Evolutionary conservation across 2,797 vertebrate genomes (phyloP), one percentile per base, ranked within the genome.

Genomic region (Neosalanx taihuensis): DNA sequence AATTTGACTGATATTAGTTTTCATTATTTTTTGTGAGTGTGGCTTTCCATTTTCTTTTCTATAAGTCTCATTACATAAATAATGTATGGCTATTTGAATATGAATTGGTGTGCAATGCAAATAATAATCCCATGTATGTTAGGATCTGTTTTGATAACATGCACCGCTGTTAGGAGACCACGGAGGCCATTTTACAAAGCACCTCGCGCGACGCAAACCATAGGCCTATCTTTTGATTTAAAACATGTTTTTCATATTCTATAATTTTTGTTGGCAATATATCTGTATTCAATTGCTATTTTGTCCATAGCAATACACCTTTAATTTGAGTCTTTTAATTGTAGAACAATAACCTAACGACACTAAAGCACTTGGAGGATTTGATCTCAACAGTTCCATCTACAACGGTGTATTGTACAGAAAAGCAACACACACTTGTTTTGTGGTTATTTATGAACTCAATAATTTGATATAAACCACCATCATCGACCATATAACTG

Each of bases 401-500:
- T 2, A 78, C 76, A 70, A 77, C 85, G 87, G 83, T 84, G 77
- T 90, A 77, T 82, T 85, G 78, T 80, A 83, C 73, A 74, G 63
- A 70, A 72, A 79, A 80, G 79, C 79, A 83, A 79, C 83, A 76
- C 78, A 73, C 84, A 83, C 70, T 64, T 71, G 64, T 76, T 56
- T 72, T 69, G 63, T 70, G 79, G 82, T 77, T 88, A 81, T 86
- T 86, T 86, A 84, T 88, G 72, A 83, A 85, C 81, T 49, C 78
- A 75, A 85, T 72, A 84, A 70, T 87, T 86, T 85, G 72, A 80
- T 87, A 84, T 86, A 73, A 81, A 70, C 85, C 85, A 70, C 85
- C 85, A 88, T 87, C 81, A 85, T 86, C 81, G 92, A 93, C 92
- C 92, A 92, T 88, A 87, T 82, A 92, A 93, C 92, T 93, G 92